These are phyloP conservation scores for Caradrina clavipalpis DNA, from an alignment of 2,888 invertebrate genomes.

Conservation along the genomic window DNA sequence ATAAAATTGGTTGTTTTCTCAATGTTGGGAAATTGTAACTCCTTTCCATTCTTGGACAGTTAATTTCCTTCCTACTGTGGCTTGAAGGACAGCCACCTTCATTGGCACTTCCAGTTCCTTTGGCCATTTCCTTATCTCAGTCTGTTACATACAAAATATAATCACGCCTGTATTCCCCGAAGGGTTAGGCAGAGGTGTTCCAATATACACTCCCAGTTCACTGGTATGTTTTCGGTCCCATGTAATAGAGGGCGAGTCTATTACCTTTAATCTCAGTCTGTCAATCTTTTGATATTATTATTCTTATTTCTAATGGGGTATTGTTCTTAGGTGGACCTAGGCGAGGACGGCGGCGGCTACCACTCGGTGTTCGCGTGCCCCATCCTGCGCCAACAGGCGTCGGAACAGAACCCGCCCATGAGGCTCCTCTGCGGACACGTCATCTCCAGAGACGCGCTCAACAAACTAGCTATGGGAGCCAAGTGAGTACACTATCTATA, in stretches of 20 bases:
- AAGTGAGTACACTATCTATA: constrained; percentile 91
- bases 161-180: too few relatives aligned
- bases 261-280: too few relatives aligned
- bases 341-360: constrained; percentile 97
- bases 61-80: not conserved
- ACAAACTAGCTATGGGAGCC: constrained; percentile 97
- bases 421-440: constrained; percentile 99
- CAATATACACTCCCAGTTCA: too few relatives aligned
- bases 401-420: constrained; percentile 99
- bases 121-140: too few relatives aligned
- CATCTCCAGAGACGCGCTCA: constrained; percentile 98
- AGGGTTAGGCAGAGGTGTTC: too few relatives aligned
- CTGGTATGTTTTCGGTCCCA: too few relatives aligned
- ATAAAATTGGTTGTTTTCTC: not conserved
- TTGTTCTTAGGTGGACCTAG: constrained; percentile 95
- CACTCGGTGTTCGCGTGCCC: constrained; percentile 99
- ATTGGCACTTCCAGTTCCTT: too few relatives aligned
- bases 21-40: not conserved
- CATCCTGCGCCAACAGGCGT: constrained; percentile 98
- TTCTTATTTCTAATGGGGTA: not conserved
- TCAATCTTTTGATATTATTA: not conserved
- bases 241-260: too few relatives aligned
- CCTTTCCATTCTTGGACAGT: not conserved
- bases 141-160: too few relatives aligned
- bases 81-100: too few relatives aligned